Conservation (phyloP, 2,797 vertebrate genomes). For the Argyrosomus regius region DNA sequence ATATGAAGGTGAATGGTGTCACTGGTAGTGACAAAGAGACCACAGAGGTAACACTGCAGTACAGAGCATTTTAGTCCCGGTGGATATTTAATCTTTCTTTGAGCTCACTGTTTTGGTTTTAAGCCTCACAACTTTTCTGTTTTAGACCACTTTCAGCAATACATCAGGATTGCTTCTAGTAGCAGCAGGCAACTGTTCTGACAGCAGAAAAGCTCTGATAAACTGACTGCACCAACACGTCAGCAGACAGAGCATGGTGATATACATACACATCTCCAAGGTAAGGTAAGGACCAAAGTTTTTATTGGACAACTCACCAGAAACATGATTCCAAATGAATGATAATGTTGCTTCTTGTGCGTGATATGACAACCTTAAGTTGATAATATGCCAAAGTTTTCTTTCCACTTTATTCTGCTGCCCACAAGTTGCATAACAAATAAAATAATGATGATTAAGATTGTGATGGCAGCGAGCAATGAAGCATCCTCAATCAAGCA, state of each 20-base stretch:
- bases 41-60: background rate
- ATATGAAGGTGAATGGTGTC: background rate
- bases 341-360: no score
- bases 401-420: background rate
- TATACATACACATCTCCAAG: no score
- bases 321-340: no score
- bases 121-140: background rate
- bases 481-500: background rate
- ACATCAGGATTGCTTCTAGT: background rate
- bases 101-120: background rate
- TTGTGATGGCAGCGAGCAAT: no score
- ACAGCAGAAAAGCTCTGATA: background rate
- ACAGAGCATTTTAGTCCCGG: background rate
- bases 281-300: no score
- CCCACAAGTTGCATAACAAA: background rate
- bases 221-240: background rate
- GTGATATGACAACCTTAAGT: no score
- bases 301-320: no score
- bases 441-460: background rate
- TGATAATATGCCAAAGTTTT: background rate
- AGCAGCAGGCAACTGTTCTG: background rate
- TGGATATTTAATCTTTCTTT: background rate
- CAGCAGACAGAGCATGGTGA: background rate
- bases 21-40: background rate
- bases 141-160: background rate